Conservation (phyloP, 2,797 vertebrate genomes). For the Rhinophrynus dorsalis region DNA sequence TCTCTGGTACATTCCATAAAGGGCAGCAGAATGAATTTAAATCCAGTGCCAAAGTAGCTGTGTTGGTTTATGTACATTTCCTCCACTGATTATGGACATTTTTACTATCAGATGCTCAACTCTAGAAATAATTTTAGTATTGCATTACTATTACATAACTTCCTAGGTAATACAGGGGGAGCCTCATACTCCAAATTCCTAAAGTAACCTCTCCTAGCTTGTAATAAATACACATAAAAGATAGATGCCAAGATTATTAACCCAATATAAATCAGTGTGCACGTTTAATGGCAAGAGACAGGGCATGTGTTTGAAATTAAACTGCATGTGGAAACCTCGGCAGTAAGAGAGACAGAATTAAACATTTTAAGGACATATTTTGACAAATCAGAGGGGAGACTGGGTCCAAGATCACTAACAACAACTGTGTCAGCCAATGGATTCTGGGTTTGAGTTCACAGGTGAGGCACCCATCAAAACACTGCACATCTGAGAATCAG, state of each 20-base stretch:
- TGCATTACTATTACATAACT: too few species aligned
- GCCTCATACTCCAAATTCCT: slow-evolving; percentile 7
- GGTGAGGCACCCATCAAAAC: too few species aligned
- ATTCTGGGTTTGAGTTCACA: too few species aligned
- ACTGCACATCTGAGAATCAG: too few species aligned
- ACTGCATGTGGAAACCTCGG: slow-evolving; percentile 3
- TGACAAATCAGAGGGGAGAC: not conserved
- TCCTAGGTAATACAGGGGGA: too few species aligned
- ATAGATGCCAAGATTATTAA: not conserved
- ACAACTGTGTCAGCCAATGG: not conserved
- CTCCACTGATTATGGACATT: too few species aligned
- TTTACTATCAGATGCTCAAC: too few species aligned
- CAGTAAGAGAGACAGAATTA: not conserved
- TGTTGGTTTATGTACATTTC: too few species aligned
- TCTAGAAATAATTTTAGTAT: too few species aligned
- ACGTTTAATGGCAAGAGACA: not conserved
- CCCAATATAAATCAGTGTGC: not conserved
- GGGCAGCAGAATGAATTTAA: too few species aligned
- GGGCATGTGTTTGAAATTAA: slow-evolving; percentile 21
- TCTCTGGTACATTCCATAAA: too few species aligned
- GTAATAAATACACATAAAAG: slow-evolving; percentile 8
- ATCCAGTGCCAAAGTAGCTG: too few species aligned
- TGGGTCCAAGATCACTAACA: not conserved
- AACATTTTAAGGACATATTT: not conserved
- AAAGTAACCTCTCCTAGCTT: slow-evolving; percentile 12